These are phyloP conservation scores for Ciconia maguari DNA, from an alignment of 2,113 vertebrate genomes.

Conservation along the genomic window DNA sequence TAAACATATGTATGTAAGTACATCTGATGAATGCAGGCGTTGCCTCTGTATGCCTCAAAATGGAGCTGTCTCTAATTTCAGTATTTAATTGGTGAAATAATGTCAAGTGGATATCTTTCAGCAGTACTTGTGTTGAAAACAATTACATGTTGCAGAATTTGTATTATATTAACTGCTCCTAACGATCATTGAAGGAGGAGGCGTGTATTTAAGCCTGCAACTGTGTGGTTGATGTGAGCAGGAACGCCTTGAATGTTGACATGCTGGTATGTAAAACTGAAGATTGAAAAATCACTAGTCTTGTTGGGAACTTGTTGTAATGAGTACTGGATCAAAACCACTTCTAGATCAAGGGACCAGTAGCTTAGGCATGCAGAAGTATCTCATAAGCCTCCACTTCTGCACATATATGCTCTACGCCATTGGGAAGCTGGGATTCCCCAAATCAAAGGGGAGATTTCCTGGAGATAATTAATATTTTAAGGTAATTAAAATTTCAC, in stretches of 20 bases:
- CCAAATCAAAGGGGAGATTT: not conserved
- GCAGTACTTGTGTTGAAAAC: not conserved
- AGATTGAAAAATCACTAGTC: not conserved
- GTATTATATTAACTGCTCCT: not conserved
- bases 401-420: not conserved
- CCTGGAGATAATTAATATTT: slow-evolving; percentile 4
- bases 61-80: not conserved
- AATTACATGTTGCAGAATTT: not conserved
- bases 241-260: not conserved
- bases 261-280: not conserved
- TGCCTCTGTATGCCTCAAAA: not conserved
- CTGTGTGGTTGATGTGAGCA: not conserved
- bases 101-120: not conserved
- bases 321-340: not conserved
- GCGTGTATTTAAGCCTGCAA: not conserved
- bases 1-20: not conserved
- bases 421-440: not conserved
- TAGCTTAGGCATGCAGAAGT: not conserved
- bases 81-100: not conserved
- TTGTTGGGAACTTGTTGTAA: not conserved
- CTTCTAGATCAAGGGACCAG: not conserved
- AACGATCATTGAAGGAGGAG: not conserved
- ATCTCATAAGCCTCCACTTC: not conserved
- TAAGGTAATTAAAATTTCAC: not conserved
- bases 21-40: not conserved